phyloP scores from a whole-genome alignment of 92 coral and sea anemone genomes.

The Parazoanthus swiftii region DNA sequence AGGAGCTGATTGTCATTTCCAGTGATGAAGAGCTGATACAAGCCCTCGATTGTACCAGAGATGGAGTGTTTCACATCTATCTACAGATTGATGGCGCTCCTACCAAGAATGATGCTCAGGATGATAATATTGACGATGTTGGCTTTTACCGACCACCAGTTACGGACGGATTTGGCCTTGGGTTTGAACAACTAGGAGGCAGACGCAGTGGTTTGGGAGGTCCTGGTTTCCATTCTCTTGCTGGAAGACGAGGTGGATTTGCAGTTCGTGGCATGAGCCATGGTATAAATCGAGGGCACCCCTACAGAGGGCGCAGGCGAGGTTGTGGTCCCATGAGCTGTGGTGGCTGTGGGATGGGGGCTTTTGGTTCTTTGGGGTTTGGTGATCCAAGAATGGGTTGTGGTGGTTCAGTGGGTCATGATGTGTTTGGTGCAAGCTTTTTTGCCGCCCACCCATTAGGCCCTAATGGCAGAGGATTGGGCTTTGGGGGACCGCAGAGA shows the following conservation, averaged over 20 bases:
- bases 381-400: constrained; percentile 3
- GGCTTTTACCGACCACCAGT: background rate
- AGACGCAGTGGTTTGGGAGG: background rate
- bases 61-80: constrained; percentile 54
- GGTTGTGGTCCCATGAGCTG: background rate
- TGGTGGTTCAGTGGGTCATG: background rate
- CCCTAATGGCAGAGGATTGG: background rate
- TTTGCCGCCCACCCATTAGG: constrained; percentile 5
- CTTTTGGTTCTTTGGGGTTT: background rate
- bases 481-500: constrained; percentile 17
- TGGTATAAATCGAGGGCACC: constrained; percentile 2
- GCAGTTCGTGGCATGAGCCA: background rate
- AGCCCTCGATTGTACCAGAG: constrained; percentile 48
- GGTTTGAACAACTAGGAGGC: background rate
- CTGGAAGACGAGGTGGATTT: constrained; percentile 15
- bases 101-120: background rate
- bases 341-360: background rate
- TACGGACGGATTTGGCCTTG: background rate
- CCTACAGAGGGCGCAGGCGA: background rate
- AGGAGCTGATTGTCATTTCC: constrained; percentile 53
- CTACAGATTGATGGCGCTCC: constrained; percentile 28
- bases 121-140: background rate
- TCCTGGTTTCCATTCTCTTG: constrained; percentile 15
- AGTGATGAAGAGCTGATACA: constrained; percentile 66
- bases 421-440: background rate